Percentiles rank a stretch among this genome's conserved stretches.
Conservation (phyloP, 2,113 vertebrate species). For the Thamnophis sirtalis region DNA sequence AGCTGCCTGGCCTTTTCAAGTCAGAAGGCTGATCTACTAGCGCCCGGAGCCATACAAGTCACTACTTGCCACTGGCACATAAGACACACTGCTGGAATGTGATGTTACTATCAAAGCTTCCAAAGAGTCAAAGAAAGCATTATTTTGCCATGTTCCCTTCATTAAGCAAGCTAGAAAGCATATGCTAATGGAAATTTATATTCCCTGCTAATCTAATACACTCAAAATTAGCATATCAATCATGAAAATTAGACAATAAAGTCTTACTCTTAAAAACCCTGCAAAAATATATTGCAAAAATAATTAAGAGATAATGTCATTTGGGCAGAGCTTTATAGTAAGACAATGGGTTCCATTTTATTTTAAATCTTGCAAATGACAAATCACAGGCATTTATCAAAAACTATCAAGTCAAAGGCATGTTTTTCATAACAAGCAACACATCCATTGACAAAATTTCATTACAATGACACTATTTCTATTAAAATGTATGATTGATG, state of each 20-base stretch:
- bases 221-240: slow-evolving; percentile 65
- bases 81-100: neutral
- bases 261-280: slow-evolving; percentile 57
- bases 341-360: slow-evolving; percentile 34
- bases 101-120: neutral
- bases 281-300: slow-evolving; percentile 59
- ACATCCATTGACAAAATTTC: slow-evolving; percentile 30
- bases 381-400: slow-evolving; percentile 16
- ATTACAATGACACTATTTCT: slow-evolving; percentile 44
- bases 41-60: neutral
- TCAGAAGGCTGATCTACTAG: neutral
- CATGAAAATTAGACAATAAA: slow-evolving; percentile 62
- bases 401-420: slow-evolving; percentile 24
- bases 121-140: slow-evolving; percentile 7
- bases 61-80: neutral
- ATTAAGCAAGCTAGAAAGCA: slow-evolving; percentile 56
- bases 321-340: slow-evolving; percentile 27
- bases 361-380: slow-evolving; percentile 38
- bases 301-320: slow-evolving; percentile 61
- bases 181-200: slow-evolving; percentile 60
- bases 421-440: slow-evolving; percentile 31
- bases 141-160: slow-evolving; percentile 41
- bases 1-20: neutral
- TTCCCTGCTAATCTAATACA: slow-evolving; percentile 63
- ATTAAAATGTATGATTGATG: slow-evolving; percentile 33